A percentile compares a stretch with the other conserved stretches of the same genome.
phyloP scores from a whole-genome alignment of 1,140 invertebrate genomes.

The Sycobia sp. region DNA sequence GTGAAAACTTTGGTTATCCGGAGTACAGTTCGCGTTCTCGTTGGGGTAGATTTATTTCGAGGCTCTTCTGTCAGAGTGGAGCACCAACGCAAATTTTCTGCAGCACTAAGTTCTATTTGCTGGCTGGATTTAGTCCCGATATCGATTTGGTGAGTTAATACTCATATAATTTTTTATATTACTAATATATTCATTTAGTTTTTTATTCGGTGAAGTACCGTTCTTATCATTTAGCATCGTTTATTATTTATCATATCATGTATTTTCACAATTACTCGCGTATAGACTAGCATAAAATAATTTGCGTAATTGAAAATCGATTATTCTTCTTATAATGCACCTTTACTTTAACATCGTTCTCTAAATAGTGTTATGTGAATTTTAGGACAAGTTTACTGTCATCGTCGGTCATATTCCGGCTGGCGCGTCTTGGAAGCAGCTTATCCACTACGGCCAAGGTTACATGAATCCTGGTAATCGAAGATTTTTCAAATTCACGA shows the following conservation, averaged over 20 bases:
- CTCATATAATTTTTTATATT: not conserved
- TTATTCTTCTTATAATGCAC: not conserved
- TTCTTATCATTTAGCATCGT: too few relatives aligned
- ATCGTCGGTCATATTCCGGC: conserved; percentile 78
- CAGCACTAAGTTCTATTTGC: conserved; percentile 65
- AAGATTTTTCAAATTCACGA: not conserved
- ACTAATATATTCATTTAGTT: not conserved
- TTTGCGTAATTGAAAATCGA: too few relatives aligned
- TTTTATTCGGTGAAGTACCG: too few relatives aligned
- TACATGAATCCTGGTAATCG: conserved; percentile 55
- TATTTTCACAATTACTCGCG: too few relatives aligned
- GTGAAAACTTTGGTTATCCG: conserved; percentile 53
- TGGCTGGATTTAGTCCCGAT: conserved; percentile 62
- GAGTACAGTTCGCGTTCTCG: conserved; percentile 46
- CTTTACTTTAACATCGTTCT: not conserved
- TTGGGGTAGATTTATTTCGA: conserved; percentile 49
- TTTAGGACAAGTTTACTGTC: conserved; percentile 70
- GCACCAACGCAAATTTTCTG: conserved; percentile 62
- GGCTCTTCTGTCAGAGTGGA: conserved; percentile 61
- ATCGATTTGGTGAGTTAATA: conserved; percentile 26
- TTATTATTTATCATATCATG: too few relatives aligned
- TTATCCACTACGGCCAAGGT: conserved; percentile 73
- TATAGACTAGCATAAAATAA: too few relatives aligned
- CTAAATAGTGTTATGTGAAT: not conserved
- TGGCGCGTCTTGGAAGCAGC: conserved; percentile 76